A percentile compares a stretch with the other conserved stretches of the same genome.
phyloP scores from a whole-genome alignment of 2,797 vertebrate genomes.

The Bradypodion pumilum region DNA sequence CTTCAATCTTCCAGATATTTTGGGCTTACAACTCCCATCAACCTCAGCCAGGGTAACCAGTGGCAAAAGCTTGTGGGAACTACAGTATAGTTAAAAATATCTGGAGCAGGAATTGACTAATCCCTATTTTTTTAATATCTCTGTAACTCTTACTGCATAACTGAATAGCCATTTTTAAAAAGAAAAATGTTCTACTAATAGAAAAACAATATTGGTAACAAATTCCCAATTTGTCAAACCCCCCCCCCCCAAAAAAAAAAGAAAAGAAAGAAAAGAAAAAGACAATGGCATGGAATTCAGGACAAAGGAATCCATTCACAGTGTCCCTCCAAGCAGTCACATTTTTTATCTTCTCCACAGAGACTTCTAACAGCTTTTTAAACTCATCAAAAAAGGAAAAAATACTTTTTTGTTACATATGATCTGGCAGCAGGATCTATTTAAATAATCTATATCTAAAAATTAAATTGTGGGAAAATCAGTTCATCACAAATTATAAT shows the following conservation, averaged over 20 bases:
- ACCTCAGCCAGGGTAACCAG: background rate
- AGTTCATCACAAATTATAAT: background rate
- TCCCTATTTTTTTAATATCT: background rate
- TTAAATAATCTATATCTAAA: background rate
- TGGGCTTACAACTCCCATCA: background rate
- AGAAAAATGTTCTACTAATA: background rate
- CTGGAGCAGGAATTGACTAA: background rate
- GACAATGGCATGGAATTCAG: too few species aligned
- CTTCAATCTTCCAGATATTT: background rate
- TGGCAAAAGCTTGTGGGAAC: too few species aligned
- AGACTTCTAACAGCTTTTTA: background rate
- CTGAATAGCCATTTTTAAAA: background rate
- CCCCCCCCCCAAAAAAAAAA: too few species aligned
- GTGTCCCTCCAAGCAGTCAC: background rate
- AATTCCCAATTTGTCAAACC: background rate
- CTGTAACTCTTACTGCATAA: background rate
- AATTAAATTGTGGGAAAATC: background rate
- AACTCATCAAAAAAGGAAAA: too few species aligned
- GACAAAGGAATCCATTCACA: too few species aligned
- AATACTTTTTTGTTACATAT: background rate
- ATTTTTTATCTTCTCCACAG: background rate
- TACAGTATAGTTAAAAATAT: too few species aligned
- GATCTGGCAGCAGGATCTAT: background rate
- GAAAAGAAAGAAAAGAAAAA: too few species aligned
- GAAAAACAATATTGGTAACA: background rate